Conservation (phyloP, 2,113 vertebrate species). For the Lagopus muta region DNA sequence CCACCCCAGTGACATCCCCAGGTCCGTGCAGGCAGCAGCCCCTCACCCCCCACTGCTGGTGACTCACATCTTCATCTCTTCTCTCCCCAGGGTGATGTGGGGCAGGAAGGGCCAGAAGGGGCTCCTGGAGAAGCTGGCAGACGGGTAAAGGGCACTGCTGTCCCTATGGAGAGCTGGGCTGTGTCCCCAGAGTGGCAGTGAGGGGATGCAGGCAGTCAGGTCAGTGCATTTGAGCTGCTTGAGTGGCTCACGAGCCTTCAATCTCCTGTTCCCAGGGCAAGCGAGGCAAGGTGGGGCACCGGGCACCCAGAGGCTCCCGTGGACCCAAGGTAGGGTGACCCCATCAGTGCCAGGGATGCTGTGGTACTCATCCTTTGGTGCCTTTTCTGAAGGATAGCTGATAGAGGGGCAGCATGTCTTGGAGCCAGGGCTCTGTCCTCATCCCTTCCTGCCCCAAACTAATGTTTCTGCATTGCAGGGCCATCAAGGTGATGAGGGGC, state of each 20-base stretch:
- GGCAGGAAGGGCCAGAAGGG: slow-evolving; percentile 75
- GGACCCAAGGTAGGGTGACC: slow-evolving; percentile 83
- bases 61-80: neutral
- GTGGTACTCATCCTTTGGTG: neutral
- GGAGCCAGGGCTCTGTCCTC: neutral
- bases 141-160: slow-evolving; percentile 70
- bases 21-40: neutral
- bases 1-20: neutral
- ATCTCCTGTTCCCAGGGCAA: slow-evolving; percentile 78
- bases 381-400: neutral
- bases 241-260: neutral
- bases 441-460: neutral
- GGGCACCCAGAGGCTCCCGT: slow-evolving; percentile 77
- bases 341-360: fast-evolving
- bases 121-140: slow-evolving; percentile 77
- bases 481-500: slow-evolving; percentile 75
- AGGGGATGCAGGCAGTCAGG: fast-evolving
- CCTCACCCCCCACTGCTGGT: neutral
- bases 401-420: fast-evolving
- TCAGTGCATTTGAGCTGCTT: neutral
- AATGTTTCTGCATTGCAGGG: slow-evolving; percentile 76
- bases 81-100: slow-evolving; percentile 77
- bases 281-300: slow-evolving; percentile 82
- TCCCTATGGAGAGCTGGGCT: neutral
- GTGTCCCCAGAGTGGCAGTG: neutral